Evolutionary conservation across 2,888 invertebrate genomes (phyloP).

Genomic region (Torymus tubicola): DNA sequence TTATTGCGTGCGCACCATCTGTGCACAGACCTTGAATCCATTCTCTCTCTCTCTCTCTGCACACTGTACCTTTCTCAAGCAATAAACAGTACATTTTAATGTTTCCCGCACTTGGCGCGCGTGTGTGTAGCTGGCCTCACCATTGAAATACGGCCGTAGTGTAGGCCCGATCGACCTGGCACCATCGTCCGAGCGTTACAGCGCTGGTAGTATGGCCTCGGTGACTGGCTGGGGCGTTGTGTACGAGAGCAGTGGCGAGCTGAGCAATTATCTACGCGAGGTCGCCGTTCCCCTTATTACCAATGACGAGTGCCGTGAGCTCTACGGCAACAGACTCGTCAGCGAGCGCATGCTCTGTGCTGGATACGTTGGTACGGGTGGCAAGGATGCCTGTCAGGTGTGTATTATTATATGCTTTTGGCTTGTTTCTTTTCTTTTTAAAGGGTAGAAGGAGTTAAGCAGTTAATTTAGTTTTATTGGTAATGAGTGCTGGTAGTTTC

Average conservation of each 20-base stretch:
- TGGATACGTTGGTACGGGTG: conserved; percentile 79
- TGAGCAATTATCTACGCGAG: conserved; percentile 65
- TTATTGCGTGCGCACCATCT: too few species aligned
- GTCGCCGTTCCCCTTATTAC: conserved; percentile 69
- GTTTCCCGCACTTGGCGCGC: not conserved
- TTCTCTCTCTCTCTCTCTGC: too few species aligned
- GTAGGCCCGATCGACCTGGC: conserved; percentile 66
- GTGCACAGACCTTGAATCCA: too few species aligned
- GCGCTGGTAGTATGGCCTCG: conserved; percentile 63
- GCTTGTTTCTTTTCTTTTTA: too few species aligned
- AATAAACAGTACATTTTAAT: not conserved
- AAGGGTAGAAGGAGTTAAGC: too few species aligned
- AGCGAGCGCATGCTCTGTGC: conserved; percentile 81
- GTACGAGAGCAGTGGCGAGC: conserved; percentile 59
- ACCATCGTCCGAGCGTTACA: conserved; percentile 62
- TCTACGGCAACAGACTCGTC: conserved; percentile 70
- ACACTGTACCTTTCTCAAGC: not conserved
- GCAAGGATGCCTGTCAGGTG: conserved; percentile 80
- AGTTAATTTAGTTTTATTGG: too few species aligned
- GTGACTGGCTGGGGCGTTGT: conserved; percentile 72
- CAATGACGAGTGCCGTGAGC: conserved; percentile 63
- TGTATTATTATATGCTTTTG: not conserved
- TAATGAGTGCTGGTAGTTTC: too few species aligned
- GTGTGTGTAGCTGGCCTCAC: conserved; percentile 62
- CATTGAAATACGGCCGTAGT: conserved; percentile 60